Conservation (phyloP, 2,888 invertebrate genomes). For the Ditula angustiorana region DNA sequence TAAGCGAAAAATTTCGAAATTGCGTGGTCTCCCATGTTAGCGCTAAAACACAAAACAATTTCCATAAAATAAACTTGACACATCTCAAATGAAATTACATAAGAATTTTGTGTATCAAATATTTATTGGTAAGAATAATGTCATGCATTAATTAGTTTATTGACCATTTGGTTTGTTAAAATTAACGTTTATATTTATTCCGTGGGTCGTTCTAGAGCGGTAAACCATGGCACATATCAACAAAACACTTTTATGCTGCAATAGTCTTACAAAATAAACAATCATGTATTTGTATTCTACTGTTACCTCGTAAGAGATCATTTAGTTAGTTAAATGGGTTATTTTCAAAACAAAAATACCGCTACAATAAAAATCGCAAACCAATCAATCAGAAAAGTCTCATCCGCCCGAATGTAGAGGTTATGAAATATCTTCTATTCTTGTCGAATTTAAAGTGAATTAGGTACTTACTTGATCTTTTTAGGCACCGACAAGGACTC, state of each 20-base stretch:
- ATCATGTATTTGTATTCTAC: not conserved
- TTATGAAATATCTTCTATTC: constrained; percentile 48
- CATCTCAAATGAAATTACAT: constrained; percentile 28
- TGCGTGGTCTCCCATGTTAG: constrained; percentile 72
- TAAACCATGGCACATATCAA: constrained; percentile 10
- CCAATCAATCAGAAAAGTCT: constrained; percentile 64
- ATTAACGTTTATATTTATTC: not conserved
- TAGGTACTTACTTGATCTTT: constrained; percentile 72
- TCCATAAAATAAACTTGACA: not conserved
- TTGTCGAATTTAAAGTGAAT: constrained; percentile 34
- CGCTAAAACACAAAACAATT: constrained; percentile 58
- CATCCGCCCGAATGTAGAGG: constrained; percentile 54
- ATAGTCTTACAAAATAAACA: constrained; percentile 1
- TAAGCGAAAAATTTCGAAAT: constrained; percentile 76
- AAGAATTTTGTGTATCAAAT: not conserved
- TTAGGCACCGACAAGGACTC: constrained; percentile 70
- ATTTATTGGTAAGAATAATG: not conserved
- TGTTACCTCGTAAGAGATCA: not conserved
- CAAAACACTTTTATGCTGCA: constrained; percentile 7
- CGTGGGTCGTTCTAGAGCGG: not conserved
- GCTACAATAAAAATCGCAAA: constrained; percentile 43
- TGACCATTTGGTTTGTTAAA: not conserved
- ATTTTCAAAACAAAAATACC: not conserved
- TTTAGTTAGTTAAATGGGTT: not conserved
- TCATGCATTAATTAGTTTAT: not conserved